Base-by-base conservation (phyloP, 2,888 invertebrate genomes). In the Drosophila flavopinicola region DNA sequence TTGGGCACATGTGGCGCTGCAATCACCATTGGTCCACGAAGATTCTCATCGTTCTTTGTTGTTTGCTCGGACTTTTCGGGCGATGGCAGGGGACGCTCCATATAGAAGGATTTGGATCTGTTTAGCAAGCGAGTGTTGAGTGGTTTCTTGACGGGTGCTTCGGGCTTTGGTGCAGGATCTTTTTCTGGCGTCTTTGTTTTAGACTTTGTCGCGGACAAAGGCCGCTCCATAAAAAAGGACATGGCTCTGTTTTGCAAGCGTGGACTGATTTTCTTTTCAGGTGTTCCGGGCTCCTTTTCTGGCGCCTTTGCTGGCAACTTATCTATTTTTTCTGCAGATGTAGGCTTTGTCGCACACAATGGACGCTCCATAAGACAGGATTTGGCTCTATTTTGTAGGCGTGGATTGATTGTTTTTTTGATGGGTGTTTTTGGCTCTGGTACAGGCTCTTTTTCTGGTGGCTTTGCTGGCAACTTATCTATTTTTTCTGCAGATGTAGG, bases 1-100 rank as follows among this genome's bases (percentile, higher is more conserved):
- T 51, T 74, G 0, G 89, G 88, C 33, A 91, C 44, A 35, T 64
- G 54, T 6, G 90, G 90, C 1, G 90, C 77, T 5, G 73, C 61
- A 44, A 91, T 90, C 6, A 91, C 61, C 4, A 48, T 57, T 1
- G 88, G 89, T 23, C 75, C 77, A 11, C 32, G 23, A 6, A 1
- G 9, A 7, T n/a, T 20, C 7, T 44, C 32, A 10, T 24, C 6
- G 1, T 20, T 20, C 15, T 10, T 17, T 17, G 23, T 20, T 13
- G 20, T 6, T 3, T n/a, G 25, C 6, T 20, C 32, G 0, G 27
- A 11, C 5, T 5, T 5, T 6, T 17, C 37, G 3, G 7, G 13
- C 6, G 33, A 44, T n/a, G 6, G 1, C 5, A 10, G 6, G 1
- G 27, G 37, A 1, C 42, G 32, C 2, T 77, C 78, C 5, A 49